Evolutionary conservation across 2,888 invertebrate species (phyloP).

Genomic region (Iphiclides podalirius): DNA sequence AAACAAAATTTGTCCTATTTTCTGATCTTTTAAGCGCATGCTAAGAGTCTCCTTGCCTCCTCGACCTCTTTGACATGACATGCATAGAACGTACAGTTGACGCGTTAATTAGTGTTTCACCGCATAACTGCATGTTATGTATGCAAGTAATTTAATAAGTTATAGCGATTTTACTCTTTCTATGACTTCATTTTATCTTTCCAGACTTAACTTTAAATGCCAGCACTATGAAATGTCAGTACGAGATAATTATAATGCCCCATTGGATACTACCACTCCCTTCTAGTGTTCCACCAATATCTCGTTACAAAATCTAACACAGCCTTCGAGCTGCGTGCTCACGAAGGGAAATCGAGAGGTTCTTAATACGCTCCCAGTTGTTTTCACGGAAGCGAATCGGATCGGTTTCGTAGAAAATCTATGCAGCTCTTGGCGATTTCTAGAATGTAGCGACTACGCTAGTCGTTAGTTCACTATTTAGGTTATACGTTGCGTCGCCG

Average conservation of each 20-base stretch:
- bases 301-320: constrained; percentile 39
- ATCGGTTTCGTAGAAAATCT: constrained; percentile 14
- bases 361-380: constrained; percentile 21
- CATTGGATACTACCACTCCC: constrained; percentile 36
- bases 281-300: constrained; percentile 35
- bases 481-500: not conserved
- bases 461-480: not conserved
- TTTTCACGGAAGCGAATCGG: constrained; percentile 9
- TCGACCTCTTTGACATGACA: not conserved
- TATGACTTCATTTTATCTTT: not conserved
- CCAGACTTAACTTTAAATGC: not conserved
- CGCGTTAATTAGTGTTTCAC: not conserved
- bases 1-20: not conserved
- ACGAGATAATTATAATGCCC: constrained; percentile 26
- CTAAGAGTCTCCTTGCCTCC: not conserved
- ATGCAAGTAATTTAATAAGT: not conserved
- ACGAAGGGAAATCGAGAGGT: constrained; percentile 35
- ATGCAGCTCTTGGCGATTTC: not conserved
- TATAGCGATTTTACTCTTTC: not conserved
- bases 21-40: not conserved
- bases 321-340: constrained; percentile 37
- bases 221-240: constrained; percentile 8
- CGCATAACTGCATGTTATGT: not conserved
- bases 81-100: not conserved
- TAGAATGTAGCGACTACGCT: not conserved